A percentile compares a stretch with the other conserved stretches of the same genome.
Evolutionary conservation across 2,113 vertebrate genomes (phyloP).

Genomic region (Penelope pileata): DNA sequence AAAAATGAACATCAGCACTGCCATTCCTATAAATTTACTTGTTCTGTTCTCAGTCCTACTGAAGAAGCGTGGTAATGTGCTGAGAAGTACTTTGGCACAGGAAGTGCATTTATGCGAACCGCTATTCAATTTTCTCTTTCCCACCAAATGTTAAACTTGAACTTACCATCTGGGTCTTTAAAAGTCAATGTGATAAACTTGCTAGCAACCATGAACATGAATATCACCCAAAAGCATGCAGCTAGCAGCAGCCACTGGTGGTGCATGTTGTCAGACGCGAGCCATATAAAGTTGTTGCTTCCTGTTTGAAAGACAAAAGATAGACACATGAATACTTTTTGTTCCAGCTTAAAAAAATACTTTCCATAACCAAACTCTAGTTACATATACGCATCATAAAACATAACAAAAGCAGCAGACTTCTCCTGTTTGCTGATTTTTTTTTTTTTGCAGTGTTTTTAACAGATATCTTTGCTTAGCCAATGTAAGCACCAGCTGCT

Average conservation of each 20-base stretch:
- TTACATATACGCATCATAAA: background rate
- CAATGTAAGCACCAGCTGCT: background rate
- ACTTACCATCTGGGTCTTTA: conserved; percentile 87
- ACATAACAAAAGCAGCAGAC: background rate
- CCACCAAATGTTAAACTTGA: background rate
- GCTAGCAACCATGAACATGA: conserved; percentile 96
- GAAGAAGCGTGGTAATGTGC: background rate
- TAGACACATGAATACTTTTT: background rate
- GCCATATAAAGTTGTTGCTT: conserved; percentile 68
- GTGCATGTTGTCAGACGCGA: conserved; percentile 86
- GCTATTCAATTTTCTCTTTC: background rate
- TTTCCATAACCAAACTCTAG: background rate
- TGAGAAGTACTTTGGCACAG: background rate
- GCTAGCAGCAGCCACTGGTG: conserved; percentile 95
- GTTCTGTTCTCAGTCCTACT: background rate
- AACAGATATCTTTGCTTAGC: background rate
- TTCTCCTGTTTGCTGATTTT: background rate
- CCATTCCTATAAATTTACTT: background rate
- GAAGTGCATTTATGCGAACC: background rate
- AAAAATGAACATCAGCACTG: background rate
- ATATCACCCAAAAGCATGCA: conserved; percentile 95
- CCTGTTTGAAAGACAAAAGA: conserved; percentile 69
- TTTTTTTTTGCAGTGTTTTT: background rate
- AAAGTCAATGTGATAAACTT: conserved; percentile 91
- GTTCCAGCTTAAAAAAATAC: background rate